Evolutionary conservation across 2,797 vertebrate species (phyloP), one percentile per base, ranked within the genome.

Genomic region (Lithobates sylvaticus): DNA sequence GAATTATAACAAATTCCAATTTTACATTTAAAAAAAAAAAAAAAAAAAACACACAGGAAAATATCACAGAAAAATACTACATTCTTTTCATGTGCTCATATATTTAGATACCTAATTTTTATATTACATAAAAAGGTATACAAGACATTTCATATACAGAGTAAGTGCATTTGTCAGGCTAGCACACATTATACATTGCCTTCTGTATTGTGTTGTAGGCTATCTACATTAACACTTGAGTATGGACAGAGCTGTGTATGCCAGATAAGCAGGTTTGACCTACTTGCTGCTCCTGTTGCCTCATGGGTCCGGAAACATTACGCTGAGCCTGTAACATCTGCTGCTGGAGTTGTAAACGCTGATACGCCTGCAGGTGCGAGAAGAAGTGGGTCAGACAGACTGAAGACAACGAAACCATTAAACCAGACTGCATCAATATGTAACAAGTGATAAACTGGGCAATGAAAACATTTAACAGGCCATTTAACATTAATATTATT

Each of bases 291-390:
- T 99, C 98, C 96, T 99, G 98, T 94, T 99, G 98, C 95, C 98
- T 97, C 95, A 99, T 97, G 94, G 98, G 97, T 94, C 98, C 98
- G 90, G 98, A 99, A 94, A 98, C 97, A 84, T 97, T 99, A 91
- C 98, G 98, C 94, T 99, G 98, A 94, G 97, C 97, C 96, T 99
- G 98, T 96, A 99, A 95, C 98, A 99, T 98, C 96, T 99, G 98
- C 95, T 99, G 98, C 96, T 99, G 98, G 97, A 99, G 98, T 94
- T 99, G 98, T 98, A 99, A 98, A 98, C 98, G 98, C 96, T 99
- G 98, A 97, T 99, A 99, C 0, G 97, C 97, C 98, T 99, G 88
- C 50, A 0, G 26, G 82, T 39, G 67, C 71, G 76, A 61, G 89
- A 12, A 73, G 0, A 74, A 76, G 23, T 86, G 67, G 67, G n/a